A percentile compares a stretch with the other conserved stretches of the same genome.
Evolutionary conservation across 2,113 vertebrate species (phyloP).

Genomic region (Scomber scombrus): DNA sequence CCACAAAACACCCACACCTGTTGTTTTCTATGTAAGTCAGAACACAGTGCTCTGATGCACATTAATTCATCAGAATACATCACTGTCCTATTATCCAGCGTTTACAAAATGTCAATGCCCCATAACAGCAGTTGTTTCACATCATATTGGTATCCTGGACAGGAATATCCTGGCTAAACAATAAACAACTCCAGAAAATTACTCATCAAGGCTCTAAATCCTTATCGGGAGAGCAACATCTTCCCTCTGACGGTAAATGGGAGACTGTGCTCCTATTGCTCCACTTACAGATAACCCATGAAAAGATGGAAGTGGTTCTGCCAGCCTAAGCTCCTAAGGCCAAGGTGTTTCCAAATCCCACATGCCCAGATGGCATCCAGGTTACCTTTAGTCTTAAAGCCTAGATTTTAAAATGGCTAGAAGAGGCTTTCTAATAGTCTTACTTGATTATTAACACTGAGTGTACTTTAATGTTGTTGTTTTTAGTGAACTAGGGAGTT

Average conservation of each 20-base stretch:
- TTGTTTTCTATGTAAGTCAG: too few relatives aligned
- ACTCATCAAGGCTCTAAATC: not conserved
- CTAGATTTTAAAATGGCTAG: conserved; percentile 21
- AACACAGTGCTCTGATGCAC: too few relatives aligned
- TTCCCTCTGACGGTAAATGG: not conserved
- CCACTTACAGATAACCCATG: conserved; percentile 45
- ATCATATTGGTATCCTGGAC: too few relatives aligned
- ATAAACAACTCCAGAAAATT: not conserved
- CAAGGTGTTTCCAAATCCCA: conserved; percentile 64
- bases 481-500: not conserved
- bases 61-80: too few relatives aligned
- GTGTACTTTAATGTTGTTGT: not conserved
- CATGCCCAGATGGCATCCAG: conserved; percentile 63
- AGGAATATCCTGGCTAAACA: not conserved
- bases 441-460: not conserved
- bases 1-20: not conserved
- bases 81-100: too few relatives aligned
- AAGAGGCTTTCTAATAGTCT: conserved; percentile 17
- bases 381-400: conserved; percentile 37
- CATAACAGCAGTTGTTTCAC: too few relatives aligned
- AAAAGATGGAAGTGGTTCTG: conserved; percentile 47
- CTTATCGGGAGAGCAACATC: not conserved
- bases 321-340: conserved; percentile 67
- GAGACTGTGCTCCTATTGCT: conserved; percentile 26
- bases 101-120: too few relatives aligned